Percentiles rank a stretch among this genome's conserved stretches.
phyloP scores from a whole-genome alignment of 2,797 vertebrate genomes.

The Heliangelus exortis region DNA sequence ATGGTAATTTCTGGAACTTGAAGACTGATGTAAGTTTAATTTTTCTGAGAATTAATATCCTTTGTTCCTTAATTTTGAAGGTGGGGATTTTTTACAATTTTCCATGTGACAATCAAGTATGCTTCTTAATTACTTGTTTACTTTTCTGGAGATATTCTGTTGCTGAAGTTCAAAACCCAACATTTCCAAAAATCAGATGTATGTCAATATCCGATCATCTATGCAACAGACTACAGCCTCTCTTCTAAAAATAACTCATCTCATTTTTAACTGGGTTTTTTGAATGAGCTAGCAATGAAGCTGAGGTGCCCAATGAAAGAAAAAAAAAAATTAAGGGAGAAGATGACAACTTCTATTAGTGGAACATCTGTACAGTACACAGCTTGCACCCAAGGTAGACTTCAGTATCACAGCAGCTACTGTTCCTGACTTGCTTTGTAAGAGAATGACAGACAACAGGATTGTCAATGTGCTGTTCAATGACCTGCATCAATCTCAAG shows the following conservation, averaged over 20 bases:
- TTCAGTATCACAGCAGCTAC: conserved; percentile 29
- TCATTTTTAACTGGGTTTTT: background rate
- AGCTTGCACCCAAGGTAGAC: background rate
- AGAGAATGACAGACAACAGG: conserved; percentile 69
- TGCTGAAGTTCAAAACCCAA: background rate
- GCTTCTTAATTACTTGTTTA: background rate
- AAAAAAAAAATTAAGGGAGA: background rate
- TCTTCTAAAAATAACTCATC: background rate
- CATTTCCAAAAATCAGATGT: background rate
- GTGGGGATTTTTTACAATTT: background rate
- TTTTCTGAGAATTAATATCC: background rate
- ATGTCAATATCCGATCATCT: background rate
- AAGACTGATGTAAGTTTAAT: background rate
- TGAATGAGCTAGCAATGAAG: background rate
- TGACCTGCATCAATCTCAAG: conserved; percentile 76
- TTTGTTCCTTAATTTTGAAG: background rate
- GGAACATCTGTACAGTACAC: background rate
- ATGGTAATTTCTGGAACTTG: background rate
- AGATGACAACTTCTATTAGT: background rate
- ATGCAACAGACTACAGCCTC: background rate
- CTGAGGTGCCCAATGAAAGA: background rate
- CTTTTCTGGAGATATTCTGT: background rate
- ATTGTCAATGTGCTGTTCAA: conserved; percentile 72
- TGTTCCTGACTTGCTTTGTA: conserved; percentile 35
- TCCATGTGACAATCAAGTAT: background rate